A percentile compares a stretch with the other conserved stretches of the same genome.
phyloP scores from a whole-genome alignment of 1,140 invertebrate genomes.

The Elysia chlorotica region DNA sequence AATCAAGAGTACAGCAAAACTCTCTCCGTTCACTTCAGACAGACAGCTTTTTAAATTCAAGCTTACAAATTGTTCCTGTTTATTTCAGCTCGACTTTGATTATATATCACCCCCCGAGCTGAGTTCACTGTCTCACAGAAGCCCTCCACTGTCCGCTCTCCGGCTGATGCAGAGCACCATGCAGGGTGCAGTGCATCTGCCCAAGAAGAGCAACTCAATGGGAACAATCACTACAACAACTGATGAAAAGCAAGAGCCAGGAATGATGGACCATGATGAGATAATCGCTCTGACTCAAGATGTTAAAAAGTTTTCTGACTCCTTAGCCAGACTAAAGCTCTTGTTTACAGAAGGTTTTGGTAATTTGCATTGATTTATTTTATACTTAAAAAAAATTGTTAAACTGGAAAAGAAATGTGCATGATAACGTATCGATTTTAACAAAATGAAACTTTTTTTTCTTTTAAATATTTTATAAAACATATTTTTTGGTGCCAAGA shows the following conservation, averaged over 20 bases:
- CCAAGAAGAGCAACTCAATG: conserved; percentile 42
- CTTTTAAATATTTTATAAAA: neutral
- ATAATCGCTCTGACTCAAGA: conserved; percentile 66
- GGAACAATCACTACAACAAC: conserved; percentile 41
- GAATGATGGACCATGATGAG: conserved; percentile 64
- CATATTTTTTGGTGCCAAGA: neutral
- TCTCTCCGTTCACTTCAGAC: too few species aligned
- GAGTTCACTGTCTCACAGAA: neutral
- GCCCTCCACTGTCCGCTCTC: neutral
- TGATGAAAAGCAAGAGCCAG: conserved; percentile 20
- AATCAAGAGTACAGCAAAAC: too few species aligned
- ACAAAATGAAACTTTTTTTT: too few species aligned
- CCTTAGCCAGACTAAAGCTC: conserved; percentile 62
- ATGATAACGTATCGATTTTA: too few species aligned
- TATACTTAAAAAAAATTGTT: too few species aligned
- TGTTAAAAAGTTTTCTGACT: conserved; percentile 66
- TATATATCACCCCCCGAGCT: neutral
- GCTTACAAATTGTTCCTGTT: too few species aligned
- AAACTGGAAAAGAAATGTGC: too few species aligned
- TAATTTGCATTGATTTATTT: too few species aligned
- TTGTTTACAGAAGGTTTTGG: conserved; percentile 62
- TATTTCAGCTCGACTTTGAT: neutral
- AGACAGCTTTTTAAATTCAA: too few species aligned
- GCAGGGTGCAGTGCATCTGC: conserved; percentile 5
- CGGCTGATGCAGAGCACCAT: neutral